These are phyloP conservation scores for Sebastes glaucus DNA, from an alignment of 2,797 vertebrate species.

Conservation along the genomic window DNA sequence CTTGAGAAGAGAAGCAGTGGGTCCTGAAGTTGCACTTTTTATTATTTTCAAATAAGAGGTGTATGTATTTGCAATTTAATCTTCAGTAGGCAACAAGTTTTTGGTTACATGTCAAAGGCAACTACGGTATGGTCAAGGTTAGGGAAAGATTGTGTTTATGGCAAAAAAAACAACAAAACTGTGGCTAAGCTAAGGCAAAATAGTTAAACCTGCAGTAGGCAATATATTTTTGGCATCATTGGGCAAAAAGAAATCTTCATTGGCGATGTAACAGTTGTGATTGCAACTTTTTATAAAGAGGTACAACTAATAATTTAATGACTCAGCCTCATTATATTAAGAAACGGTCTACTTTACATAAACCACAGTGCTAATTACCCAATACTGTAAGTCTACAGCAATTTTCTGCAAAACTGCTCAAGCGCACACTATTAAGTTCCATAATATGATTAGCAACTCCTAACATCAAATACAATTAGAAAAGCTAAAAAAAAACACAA, in stretches of 20 bases:
- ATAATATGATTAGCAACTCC: background rate
- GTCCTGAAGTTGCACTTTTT: too few relatives aligned
- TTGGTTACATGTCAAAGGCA: too few relatives aligned
- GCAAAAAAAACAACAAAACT: too few relatives aligned
- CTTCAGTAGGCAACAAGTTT: too few relatives aligned
- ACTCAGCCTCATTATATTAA: background rate
- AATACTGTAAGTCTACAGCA: background rate
- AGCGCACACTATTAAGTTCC: background rate
- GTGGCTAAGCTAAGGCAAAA: too few relatives aligned
- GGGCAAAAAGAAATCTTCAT: too few relatives aligned
- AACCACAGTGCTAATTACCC: background rate
- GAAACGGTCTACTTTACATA: background rate
- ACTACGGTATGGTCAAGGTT: too few relatives aligned
- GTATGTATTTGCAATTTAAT: fast-evolving
- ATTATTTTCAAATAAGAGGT: too few relatives aligned
- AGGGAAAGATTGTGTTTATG: too few relatives aligned
- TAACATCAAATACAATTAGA: background rate
- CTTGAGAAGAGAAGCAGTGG: too few relatives aligned
- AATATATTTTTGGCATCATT: too few relatives aligned
- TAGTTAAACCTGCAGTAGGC: too few relatives aligned
- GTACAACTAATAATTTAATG: background rate
- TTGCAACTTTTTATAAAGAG: background rate
- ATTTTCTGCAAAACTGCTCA: background rate
- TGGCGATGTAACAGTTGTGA: background rate
- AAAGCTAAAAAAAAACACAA: background rate